A percentile compares a stretch with the other conserved stretches of the same genome.
Conservation (phyloP, 53 echinoderm and acorn worm species). For the Stichopus horrens region DNA sequence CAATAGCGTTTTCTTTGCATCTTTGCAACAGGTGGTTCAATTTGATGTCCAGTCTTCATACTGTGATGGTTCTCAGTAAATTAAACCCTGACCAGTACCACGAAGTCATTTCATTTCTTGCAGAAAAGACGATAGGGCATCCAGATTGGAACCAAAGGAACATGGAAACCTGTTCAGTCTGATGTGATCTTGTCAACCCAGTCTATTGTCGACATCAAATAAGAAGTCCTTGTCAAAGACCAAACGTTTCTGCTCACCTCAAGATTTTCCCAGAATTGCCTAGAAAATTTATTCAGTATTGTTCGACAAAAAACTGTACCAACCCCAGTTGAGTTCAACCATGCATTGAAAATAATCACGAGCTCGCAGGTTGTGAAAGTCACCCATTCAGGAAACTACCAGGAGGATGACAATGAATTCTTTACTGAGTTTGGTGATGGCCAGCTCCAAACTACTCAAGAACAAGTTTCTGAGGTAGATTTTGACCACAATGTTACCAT, state of each 20-base stretch:
- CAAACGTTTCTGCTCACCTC: conserved; percentile 59
- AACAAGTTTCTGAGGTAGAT: too few species aligned
- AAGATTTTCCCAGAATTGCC: conserved; percentile 56
- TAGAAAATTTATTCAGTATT: conserved; percentile 56
- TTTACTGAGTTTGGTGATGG: too few species aligned
- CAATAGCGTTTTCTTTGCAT: conserved; percentile 50
- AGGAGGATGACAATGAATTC: too few species aligned
- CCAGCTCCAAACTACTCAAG: too few species aligned
- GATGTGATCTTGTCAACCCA: conserved; percentile 53
- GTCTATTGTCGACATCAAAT: conserved; percentile 56
- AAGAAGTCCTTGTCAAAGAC: conserved; percentile 52
- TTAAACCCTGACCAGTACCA: conserved; percentile 54
- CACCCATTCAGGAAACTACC: too few species aligned
- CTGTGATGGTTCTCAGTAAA: conserved; percentile 60
- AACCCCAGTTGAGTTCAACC: conserved; percentile 69
- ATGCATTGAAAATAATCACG: conserved; percentile 61
- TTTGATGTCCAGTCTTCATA: conserved; percentile 57
- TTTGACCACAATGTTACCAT: too few species aligned
- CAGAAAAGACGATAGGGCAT: conserved; percentile 25
- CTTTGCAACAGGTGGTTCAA: conserved; percentile 50
- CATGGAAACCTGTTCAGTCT: conserved; percentile 55
- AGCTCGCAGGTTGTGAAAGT: conserved; percentile 55
- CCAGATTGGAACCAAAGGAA: conserved; percentile 41
- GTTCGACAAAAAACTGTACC: conserved; percentile 62
- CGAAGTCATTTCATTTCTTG: conserved; percentile 45